Conservation (phyloP, 2,797 vertebrate species). For the Ceryle rudis region DNA sequence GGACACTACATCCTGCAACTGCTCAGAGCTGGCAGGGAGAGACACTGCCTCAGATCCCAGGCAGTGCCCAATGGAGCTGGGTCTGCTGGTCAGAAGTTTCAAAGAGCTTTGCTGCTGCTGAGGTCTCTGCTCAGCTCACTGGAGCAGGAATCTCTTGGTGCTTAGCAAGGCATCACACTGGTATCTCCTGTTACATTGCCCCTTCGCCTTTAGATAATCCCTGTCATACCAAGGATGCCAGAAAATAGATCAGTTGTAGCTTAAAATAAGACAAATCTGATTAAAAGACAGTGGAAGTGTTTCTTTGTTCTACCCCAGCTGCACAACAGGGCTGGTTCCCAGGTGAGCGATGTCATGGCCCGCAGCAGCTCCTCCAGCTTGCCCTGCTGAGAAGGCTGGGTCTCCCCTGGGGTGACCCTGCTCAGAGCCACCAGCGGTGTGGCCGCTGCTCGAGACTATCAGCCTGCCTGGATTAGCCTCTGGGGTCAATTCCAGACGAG, state of each 20-base stretch:
- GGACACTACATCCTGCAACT: background rate
- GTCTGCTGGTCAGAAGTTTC: background rate
- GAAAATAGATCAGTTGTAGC: slow-evolving; percentile 42
- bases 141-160: background rate
- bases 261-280: slow-evolving; percentile 64
- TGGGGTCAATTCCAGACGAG: background rate
- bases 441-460: background rate
- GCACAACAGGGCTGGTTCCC: background rate
- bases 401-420: background rate
- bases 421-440: background rate
- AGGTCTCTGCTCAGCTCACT: background rate
- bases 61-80: background rate
- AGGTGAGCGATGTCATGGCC: background rate
- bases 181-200: background rate
- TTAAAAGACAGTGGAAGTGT: background rate
- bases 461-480: background rate
- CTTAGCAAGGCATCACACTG: background rate
- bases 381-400: background rate
- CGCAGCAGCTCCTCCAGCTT: background rate
- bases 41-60: background rate
- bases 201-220: slow-evolving; percentile 35
- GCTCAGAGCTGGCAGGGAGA: background rate
- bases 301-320: background rate
- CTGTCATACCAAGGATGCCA: slow-evolving; percentile 4
- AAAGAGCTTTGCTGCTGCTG: background rate